Percentiles rank a stretch among this genome's conserved stretches.
These are phyloP conservation scores for Heliconius eleuchia DNA, from an alignment of 1,140 invertebrate genomes.

Conservation along the genomic window DNA sequence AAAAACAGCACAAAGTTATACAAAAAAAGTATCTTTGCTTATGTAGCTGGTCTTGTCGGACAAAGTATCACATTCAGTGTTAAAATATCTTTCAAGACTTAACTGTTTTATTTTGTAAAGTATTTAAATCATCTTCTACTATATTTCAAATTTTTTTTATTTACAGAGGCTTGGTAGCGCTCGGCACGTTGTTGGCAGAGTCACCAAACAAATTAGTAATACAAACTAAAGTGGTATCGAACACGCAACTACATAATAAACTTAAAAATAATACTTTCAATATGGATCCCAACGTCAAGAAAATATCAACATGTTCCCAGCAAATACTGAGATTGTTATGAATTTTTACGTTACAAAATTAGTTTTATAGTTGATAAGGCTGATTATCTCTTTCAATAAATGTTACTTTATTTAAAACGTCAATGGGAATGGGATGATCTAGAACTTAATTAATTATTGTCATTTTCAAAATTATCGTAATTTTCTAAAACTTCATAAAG, in stretches of 20 bases:
- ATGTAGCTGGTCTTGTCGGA: no score
- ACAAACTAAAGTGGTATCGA: conserved; percentile 65
- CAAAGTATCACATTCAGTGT: no score
- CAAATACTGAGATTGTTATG: conserved; percentile 74
- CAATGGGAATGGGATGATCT: background rate
- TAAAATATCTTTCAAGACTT: no score
- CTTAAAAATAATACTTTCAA: conserved; percentile 47
- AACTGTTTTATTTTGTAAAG: no score
- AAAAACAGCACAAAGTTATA: no score
- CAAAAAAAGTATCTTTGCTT: no score
- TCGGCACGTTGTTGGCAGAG: conserved; percentile 72
- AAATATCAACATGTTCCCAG: conserved; percentile 65
- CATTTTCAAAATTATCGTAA: background rate
- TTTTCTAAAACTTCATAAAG: background rate
- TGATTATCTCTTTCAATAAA: conserved; percentile 25
- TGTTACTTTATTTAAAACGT: background rate
- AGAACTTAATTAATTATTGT: no score
- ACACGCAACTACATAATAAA: conserved; percentile 56
- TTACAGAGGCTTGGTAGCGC: conserved; percentile 68
- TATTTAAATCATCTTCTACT: no score
- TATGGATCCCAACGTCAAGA: conserved; percentile 27
- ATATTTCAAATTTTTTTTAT: conserved; percentile 10
- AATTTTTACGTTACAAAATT: conserved; percentile 27
- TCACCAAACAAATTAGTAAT: conserved; percentile 68
- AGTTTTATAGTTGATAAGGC: conserved; percentile 26